Percentiles rank a stretch among this genome's conserved stretches.
Conservation (phyloP, 2,888 invertebrate genomes). For the Cephonodes hylas region DNA sequence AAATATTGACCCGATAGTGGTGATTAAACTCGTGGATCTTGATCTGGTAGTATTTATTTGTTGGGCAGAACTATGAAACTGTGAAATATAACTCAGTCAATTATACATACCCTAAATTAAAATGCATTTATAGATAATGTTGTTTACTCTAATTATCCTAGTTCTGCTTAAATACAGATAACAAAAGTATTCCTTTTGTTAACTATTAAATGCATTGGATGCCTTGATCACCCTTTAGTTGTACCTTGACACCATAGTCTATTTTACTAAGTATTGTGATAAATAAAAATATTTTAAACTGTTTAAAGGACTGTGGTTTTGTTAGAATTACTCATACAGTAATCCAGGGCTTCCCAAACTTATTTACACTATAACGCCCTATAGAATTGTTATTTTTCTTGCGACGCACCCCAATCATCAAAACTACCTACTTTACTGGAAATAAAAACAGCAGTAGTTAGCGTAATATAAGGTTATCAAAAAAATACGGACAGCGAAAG, state of each 20-base stretch:
- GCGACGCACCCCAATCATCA: too few species aligned
- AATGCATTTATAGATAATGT: neutral
- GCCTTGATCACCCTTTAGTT: conserved; percentile 13
- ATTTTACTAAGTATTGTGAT: neutral
- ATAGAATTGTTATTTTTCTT: too few species aligned
- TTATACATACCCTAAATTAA: neutral
- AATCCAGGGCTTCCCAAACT: too few species aligned
- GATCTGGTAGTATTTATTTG: neutral
- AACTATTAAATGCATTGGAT: neutral
- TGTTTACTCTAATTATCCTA: neutral
- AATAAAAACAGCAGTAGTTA: too few species aligned
- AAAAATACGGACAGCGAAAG: too few species aligned
- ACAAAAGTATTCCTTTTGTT: neutral
- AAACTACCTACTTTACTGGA: too few species aligned
- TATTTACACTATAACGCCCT: too few species aligned
- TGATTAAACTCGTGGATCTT: too few species aligned
- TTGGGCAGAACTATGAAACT: neutral
- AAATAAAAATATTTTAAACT: neutral
- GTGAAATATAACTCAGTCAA: neutral
- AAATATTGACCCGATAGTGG: too few species aligned
- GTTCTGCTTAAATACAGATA: neutral
- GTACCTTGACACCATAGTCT: conserved; percentile 1
- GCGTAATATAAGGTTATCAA: too few species aligned
- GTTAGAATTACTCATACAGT: neutral
- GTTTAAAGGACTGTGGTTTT: neutral